Conservation (phyloP, 2,797 vertebrate species). For the Diplodus puntazzo region DNA sequence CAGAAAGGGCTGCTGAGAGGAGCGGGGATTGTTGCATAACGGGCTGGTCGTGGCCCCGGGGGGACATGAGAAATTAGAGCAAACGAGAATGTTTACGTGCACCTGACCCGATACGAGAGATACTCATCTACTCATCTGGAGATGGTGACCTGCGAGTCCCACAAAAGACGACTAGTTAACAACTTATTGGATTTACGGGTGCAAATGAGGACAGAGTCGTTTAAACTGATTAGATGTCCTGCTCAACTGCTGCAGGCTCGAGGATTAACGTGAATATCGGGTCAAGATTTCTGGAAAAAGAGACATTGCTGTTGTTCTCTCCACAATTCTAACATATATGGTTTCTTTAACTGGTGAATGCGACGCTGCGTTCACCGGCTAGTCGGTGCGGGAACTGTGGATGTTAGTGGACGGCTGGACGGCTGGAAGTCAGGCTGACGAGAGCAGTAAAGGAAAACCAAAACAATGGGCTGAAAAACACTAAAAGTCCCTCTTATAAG, state of each 20-base stretch:
- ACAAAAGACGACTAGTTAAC: background rate
- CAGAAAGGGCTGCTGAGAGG: slow-evolving; percentile 10
- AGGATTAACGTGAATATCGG: too few species aligned
- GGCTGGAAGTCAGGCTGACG: too few species aligned
- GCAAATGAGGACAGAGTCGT: background rate
- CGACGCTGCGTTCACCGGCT: background rate
- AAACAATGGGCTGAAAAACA: background rate
- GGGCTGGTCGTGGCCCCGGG: slow-evolving; percentile 27
- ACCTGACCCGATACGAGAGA: slow-evolving; percentile 34
- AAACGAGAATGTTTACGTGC: slow-evolving; percentile 50
- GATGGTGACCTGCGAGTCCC: slow-evolving; percentile 9
- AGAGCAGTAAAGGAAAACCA: background rate
- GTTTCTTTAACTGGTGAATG: too few species aligned
- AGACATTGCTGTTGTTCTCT: too few species aligned
- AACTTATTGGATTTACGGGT: background rate
- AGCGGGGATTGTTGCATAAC: slow-evolving; percentile 63
- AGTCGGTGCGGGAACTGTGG: background rate
- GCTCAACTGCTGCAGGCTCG: too few species aligned
- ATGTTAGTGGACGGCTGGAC: too few species aligned
- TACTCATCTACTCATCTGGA: slow-evolving; percentile 19
- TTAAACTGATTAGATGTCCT: too few species aligned
- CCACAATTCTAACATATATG: too few species aligned
- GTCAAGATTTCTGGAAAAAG: too few species aligned
- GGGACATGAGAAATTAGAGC: slow-evolving; percentile 59
- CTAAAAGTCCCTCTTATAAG: background rate